Evolutionary conservation across 2,797 vertebrate species (phyloP).

Genomic region (Sebastiscus albofasciatus): DNA sequence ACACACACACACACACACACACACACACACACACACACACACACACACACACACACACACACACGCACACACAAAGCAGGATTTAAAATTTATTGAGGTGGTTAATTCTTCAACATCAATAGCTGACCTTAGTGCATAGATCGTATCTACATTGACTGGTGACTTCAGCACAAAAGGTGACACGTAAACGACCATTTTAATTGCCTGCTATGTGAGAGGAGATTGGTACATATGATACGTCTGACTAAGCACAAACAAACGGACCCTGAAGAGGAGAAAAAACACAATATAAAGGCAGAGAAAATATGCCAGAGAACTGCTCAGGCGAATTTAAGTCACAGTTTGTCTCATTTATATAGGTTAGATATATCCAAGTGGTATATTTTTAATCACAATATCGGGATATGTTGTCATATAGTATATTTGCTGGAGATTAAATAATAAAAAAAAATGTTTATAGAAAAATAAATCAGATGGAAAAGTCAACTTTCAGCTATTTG

Average conservation of each 20-base stretch:
- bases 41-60: background rate
- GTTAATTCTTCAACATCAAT: slow-evolving; percentile 15
- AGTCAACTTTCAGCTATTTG: background rate
- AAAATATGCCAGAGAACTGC: background rate
- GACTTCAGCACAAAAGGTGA: slow-evolving; percentile 22
- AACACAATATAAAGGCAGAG: background rate
- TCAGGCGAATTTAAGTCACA: background rate
- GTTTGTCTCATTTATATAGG: background rate
- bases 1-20: too few relatives aligned
- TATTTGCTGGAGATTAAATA: background rate
- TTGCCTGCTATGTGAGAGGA: background rate
- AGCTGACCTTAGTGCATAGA: slow-evolving; percentile 7
- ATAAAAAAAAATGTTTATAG: background rate
- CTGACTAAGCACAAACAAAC: slow-evolving; percentile 39
- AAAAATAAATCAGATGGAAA: background rate
- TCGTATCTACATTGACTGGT: background rate
- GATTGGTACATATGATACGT: slow-evolving; percentile 15
- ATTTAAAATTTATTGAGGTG: slow-evolving; percentile 1
- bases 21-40: background rate
- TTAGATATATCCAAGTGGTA: background rate
- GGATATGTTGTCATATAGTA: background rate
- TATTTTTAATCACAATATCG: background rate
- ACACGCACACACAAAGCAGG: slow-evolving; percentile 8
- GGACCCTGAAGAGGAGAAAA: background rate
- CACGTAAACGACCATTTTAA: slow-evolving; percentile 16